A percentile compares a stretch with the other conserved stretches of the same genome.
These are phyloP conservation scores for Tangara arthus DNA, from an alignment of 2,797 vertebrate genomes.

Conservation along the genomic window DNA sequence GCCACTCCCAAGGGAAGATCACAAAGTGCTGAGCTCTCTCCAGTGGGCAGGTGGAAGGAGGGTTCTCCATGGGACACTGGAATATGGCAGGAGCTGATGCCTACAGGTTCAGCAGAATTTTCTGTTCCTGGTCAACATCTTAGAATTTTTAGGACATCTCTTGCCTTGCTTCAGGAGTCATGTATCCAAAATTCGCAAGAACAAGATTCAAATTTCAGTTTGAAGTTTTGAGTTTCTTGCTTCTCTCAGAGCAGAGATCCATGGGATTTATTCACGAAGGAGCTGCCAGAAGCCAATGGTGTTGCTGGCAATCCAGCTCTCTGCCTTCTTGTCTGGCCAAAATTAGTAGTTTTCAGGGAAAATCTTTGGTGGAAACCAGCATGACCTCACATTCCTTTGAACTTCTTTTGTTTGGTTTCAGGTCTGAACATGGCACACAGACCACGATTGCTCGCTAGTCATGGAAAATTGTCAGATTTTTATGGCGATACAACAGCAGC, in stretches of 20 bases:
- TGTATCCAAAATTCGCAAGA: background rate
- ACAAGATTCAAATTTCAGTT: background rate
- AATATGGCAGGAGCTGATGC: background rate
- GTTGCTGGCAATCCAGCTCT: background rate
- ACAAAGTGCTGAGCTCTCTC: rapidly evolving
- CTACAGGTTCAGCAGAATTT: background rate
- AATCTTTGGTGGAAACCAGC: background rate
- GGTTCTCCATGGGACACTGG: rapidly evolving
- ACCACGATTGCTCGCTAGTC: background rate
- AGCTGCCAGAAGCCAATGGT: background rate
- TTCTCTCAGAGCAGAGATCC: background rate
- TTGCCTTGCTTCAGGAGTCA: background rate
- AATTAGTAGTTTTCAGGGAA: background rate
- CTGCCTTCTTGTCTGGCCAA: background rate
- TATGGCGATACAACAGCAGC: background rate
- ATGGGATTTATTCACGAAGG: background rate
- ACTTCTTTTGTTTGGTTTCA: background rate
- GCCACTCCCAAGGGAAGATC: background rate
- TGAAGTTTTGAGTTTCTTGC: background rate
- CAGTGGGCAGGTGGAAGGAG: rapidly evolving
- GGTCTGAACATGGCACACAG: background rate
- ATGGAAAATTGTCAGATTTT: background rate
- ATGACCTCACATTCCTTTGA: background rate
- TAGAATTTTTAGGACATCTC: background rate
- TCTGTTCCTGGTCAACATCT: background rate